phyloP scores from a whole-genome alignment of 2,888 invertebrate species.

The Timema podura region DNA sequence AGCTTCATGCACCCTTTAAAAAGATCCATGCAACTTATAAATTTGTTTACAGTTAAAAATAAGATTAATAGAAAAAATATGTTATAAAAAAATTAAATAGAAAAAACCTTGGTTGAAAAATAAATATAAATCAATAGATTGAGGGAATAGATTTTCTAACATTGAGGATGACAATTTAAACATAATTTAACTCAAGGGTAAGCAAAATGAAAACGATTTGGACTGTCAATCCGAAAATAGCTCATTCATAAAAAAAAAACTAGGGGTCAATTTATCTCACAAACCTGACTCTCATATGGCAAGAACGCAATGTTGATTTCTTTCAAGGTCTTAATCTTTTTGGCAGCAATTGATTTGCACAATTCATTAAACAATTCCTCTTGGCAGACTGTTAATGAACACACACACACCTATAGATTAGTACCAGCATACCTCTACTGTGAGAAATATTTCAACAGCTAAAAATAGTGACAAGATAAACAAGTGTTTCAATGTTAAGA shows the following conservation, averaged over 20 bases:
- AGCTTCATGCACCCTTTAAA: too few relatives aligned
- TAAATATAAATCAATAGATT: not conserved
- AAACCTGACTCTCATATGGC: conserved; percentile 94
- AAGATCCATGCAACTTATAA: too few relatives aligned
- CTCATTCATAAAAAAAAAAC: conserved; percentile 21
- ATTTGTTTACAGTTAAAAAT: too few relatives aligned
- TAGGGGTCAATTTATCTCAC: conserved; percentile 34
- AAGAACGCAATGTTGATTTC: conserved; percentile 99
- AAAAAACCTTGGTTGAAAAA: not conserved
- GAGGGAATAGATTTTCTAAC: not conserved
- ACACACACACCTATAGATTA: too few relatives aligned
- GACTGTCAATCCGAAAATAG: conserved; percentile 13
- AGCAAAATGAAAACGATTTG: conserved; percentile 11
- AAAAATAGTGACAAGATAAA: too few relatives aligned
- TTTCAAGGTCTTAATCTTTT: conserved; percentile 95
- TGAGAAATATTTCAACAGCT: too few relatives aligned
- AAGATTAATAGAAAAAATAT: not conserved
- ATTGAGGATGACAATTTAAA: too few relatives aligned
- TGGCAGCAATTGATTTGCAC: conserved; percentile 91
- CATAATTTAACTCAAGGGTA: not conserved
- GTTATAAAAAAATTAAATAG: not conserved
- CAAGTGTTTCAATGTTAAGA: too few relatives aligned
- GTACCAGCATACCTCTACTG: too few relatives aligned
- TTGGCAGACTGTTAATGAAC: conserved; percentile 69
- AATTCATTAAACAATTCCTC: conserved; percentile 97